These are phyloP conservation scores for Numida meleagris DNA, from an alignment of 2,113 vertebrate genomes.

Conservation along the genomic window DNA sequence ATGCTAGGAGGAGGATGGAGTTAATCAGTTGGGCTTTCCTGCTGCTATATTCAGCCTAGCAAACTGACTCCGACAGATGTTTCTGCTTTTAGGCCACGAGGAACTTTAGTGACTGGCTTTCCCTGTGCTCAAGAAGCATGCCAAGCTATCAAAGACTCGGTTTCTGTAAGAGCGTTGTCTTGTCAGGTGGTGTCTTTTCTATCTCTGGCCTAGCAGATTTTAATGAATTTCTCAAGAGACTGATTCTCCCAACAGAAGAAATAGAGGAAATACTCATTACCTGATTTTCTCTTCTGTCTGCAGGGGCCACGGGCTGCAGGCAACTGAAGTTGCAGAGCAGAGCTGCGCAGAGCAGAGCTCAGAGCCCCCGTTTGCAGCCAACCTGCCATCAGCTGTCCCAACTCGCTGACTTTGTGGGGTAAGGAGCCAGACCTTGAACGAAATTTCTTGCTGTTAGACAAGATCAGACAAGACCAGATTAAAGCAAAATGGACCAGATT, in stretches of 20 bases:
- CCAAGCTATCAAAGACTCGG: conserved; percentile 15
- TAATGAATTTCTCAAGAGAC: background rate
- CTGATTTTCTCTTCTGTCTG: background rate
- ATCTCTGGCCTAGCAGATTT: background rate
- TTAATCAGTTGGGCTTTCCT: conserved; percentile 70
- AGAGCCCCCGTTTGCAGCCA: background rate
- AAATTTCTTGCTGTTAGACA: background rate
- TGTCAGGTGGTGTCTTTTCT: conserved; percentile 22
- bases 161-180: conserved; percentile 2
- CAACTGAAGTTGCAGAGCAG: accelerated
- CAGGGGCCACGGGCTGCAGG: background rate
- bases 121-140: conserved; percentile 13
- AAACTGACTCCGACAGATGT: conserved; percentile 59
- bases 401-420: background rate
- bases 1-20: conserved; percentile 60
- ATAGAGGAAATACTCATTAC: background rate
- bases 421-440: background rate
- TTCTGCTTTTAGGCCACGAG: conserved; percentile 61
- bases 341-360: background rate
- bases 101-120: conserved; percentile 42
- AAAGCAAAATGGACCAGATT: background rate
- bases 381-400: accelerated
- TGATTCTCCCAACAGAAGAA: background rate
- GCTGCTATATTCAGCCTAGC: conserved; percentile 65
- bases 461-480: background rate